A percentile compares a stretch with the other conserved stretches of the same genome.
phyloP scores from a whole-genome alignment of 2,797 vertebrate genomes.

The Coluber constrictor region DNA sequence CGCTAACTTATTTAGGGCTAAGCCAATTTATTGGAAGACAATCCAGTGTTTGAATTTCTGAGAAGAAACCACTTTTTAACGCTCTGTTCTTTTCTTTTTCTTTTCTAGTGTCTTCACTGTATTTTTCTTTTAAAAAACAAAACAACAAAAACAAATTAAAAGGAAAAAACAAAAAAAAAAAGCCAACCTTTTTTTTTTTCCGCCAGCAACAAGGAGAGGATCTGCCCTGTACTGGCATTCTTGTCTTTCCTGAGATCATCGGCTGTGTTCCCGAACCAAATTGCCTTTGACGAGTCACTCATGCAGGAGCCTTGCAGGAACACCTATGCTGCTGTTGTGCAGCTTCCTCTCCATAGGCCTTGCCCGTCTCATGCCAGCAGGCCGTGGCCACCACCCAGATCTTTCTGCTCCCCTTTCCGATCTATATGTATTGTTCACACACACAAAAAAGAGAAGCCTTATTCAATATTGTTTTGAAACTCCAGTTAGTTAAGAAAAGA shows the following conservation, averaged over 20 bases:
- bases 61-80: conserved; percentile 4
- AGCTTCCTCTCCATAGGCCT: conserved; percentile 29
- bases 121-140: conserved; percentile 74
- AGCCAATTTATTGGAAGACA: neutral
- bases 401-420: neutral
- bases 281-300: conserved; percentile 46
- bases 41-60: neutral
- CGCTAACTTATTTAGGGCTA: neutral
- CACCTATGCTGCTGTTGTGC: conserved; percentile 20
- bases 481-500: conserved; percentile 26
- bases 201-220: conserved; percentile 65
- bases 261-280: conserved; percentile 2
- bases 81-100: conserved; percentile 46
- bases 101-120: conserved; percentile 78
- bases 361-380: conserved; percentile 23
- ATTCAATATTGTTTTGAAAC: neutral
- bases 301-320: conserved; percentile 34
- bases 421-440: neutral
- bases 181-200: conserved; percentile 42
- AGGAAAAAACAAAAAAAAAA: conserved; percentile 29
- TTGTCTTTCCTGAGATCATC: conserved; percentile 40
- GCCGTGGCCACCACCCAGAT: conserved; percentile 37
- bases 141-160: conserved; percentile 36
- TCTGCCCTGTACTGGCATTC: conserved; percentile 40
- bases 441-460: neutral